Evolutionary conservation across 2,888 invertebrate genomes (phyloP).

Genomic region (Coecobrya sp.): DNA sequence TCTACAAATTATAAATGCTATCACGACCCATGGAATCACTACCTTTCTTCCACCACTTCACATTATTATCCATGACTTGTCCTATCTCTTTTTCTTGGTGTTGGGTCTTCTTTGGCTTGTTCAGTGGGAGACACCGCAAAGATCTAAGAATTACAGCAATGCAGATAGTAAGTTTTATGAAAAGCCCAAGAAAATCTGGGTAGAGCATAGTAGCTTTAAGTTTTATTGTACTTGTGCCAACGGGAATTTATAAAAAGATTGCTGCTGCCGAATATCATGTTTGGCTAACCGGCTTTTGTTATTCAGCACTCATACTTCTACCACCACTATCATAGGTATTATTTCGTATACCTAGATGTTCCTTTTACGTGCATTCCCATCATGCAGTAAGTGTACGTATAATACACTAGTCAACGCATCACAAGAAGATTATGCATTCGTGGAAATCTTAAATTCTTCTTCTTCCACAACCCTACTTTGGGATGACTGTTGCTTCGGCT

Average conservation of each 20-base stretch:
- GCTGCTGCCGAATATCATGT: neutral
- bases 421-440: slow-evolving; percentile 30
- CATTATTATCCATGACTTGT: neutral
- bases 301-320: slow-evolving; percentile 26
- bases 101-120: neutral
- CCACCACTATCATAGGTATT: neutral
- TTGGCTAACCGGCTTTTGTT: slow-evolving; percentile 34
- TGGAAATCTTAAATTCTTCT: slow-evolving; percentile 24
- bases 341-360: neutral
- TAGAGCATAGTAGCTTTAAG: neutral
- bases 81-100: neutral
- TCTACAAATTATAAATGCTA: slow-evolving; percentile 46
- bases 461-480: neutral
- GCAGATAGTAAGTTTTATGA: neutral
- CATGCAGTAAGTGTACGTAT: too few relatives aligned
- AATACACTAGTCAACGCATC: neutral
- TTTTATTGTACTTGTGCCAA: slow-evolving; percentile 46
- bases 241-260: neutral
- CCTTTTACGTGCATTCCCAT: slow-evolving; percentile 7
- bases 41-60: neutral
- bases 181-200: slow-evolving; percentile 3
- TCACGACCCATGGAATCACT: slow-evolving; percentile 31
- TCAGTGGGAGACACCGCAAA: neutral
- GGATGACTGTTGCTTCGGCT: slow-evolving; percentile 56
- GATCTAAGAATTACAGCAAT: neutral